A percentile compares a stretch with the other conserved stretches of the same genome.
phyloP scores from a whole-genome alignment of 2,113 vertebrate species.

The Himantopus leucocephalus region DNA sequence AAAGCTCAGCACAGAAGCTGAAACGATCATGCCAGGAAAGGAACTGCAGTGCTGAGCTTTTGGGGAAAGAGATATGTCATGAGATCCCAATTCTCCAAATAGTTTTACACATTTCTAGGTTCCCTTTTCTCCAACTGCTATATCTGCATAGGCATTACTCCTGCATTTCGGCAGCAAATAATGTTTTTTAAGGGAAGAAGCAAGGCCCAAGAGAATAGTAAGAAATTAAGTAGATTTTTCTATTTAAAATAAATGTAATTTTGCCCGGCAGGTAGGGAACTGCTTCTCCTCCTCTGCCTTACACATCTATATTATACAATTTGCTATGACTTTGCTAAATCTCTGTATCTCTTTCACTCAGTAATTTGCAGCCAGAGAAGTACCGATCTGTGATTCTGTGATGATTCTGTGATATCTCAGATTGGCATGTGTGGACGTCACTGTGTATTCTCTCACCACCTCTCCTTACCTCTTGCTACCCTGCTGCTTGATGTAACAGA shows the following conservation, averaged over 20 bases:
- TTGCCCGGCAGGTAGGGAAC: not conserved
- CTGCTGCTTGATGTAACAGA: not conserved
- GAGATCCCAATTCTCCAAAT: slow-evolving; percentile 46
- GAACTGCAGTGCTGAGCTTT: slow-evolving; percentile 20
- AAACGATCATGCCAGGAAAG: not conserved
- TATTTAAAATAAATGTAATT: slow-evolving; percentile 35
- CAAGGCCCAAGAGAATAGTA: not conserved
- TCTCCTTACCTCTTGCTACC: not conserved
- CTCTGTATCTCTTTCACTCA: not conserved
- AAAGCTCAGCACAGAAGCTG: slow-evolving; percentile 25
- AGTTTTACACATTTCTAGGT: not conserved
- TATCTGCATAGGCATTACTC: not conserved
- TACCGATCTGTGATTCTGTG: too few species aligned
- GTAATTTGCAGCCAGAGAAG: not conserved
- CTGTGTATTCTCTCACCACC: not conserved
- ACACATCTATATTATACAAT: not conserved
- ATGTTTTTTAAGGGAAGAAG: not conserved
- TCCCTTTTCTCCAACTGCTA: not conserved
- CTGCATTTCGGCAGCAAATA: not conserved
- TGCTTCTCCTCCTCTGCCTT: not conserved
- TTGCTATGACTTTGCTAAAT: not conserved
- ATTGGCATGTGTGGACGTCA: not conserved
- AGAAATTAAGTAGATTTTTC: slow-evolving; percentile 32
- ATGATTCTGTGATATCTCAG: not conserved
- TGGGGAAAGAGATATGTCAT: slow-evolving; percentile 4